Conservation (phyloP, 1,140 invertebrate genomes). For the Hycleus cichorii region DNA sequence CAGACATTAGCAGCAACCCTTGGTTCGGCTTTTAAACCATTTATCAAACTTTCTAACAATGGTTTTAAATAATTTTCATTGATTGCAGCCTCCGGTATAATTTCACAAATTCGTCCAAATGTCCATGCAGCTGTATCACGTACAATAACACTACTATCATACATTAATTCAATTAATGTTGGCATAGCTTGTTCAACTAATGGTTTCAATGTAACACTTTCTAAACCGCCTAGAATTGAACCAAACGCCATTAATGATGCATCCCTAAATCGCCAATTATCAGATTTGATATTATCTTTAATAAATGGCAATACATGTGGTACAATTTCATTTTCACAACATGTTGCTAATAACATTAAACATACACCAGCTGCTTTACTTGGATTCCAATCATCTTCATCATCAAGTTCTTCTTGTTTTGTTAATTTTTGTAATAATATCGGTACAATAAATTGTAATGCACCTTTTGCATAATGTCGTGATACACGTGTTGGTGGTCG, state of each 20-base stretch:
- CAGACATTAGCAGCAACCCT: constrained; percentile 98
- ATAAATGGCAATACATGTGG: constrained; percentile 95
- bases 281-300: constrained; percentile 85
- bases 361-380: constrained; percentile 99
- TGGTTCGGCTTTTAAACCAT: constrained; percentile 85
- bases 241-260: constrained; percentile 99
- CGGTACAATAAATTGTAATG: constrained; percentile 90
- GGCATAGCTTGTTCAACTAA: constrained; percentile 95
- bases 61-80: constrained; percentile 78
- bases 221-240: constrained; percentile 91
- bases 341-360: constrained; percentile 93
- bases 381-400: constrained; percentile 99
- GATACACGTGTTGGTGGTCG: constrained; percentile 65
- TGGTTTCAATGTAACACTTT: constrained; percentile 78
- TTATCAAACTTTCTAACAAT: constrained; percentile 81
- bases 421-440: constrained; percentile 90
- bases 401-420: constrained; percentile 89
- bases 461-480: constrained; percentile 48
- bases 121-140: constrained; percentile 98
- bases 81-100: constrained; percentile 93
- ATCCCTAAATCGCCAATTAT: constrained; percentile 92
- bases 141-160: constrained; percentile 86
- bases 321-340: constrained; percentile 97
- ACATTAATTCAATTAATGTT: constrained; percentile 89
- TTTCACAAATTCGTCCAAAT: constrained; percentile 94